Base-by-base conservation (phyloP, 2,888 invertebrate species). In the Odontothrips loti region DNA sequence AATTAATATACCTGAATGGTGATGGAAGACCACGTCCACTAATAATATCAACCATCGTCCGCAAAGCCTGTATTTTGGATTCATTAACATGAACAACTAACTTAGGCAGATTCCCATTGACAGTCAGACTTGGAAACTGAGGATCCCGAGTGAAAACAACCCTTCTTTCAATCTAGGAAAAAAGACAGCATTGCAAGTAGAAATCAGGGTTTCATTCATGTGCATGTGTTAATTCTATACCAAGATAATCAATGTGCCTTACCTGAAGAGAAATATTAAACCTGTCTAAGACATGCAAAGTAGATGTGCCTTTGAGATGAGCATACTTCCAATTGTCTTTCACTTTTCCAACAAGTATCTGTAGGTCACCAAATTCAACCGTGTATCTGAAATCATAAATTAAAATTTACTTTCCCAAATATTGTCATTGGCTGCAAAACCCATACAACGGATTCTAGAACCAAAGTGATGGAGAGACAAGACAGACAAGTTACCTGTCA, bases 281-380 rank as follows among this genome's bases (percentile, higher is more conserved):
- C 85, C 93, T 89, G 86, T 96, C 96, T 58, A 98, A 89, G 47
- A 98, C 91, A 86, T 98, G 97, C 84, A 97, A 89, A 80, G 92
- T 91, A 0, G 96, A 96, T 17, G 95, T 93, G 68, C 94, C 93
- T 86, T 95, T 93, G 34, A 94, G 91, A 85, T 95, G 93, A 3
- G 96, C 96, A 86, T 94, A 94, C 85, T 94, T 93, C 95, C 96
- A 96, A 87, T 95, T 95, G 86, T 97, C 97, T 83, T 93, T 93
- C 58, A 94, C 94, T 86, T 94, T 93, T 0, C 96, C 96, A 80
- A 97, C 94, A 84, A 98, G 88, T 80, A 98, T 93, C 88, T 98
- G 96, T 84, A 94, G 88, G 85, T 96, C 95, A 80, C 93, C 94
- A 84, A 96, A 89, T 86, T 95, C 94, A 80, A 96, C 85, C 8